Evolutionary conservation across 1,140 invertebrate genomes (phyloP), one percentile per base, ranked within the genome.

Genomic region (Brachionus koreanus): DNA sequence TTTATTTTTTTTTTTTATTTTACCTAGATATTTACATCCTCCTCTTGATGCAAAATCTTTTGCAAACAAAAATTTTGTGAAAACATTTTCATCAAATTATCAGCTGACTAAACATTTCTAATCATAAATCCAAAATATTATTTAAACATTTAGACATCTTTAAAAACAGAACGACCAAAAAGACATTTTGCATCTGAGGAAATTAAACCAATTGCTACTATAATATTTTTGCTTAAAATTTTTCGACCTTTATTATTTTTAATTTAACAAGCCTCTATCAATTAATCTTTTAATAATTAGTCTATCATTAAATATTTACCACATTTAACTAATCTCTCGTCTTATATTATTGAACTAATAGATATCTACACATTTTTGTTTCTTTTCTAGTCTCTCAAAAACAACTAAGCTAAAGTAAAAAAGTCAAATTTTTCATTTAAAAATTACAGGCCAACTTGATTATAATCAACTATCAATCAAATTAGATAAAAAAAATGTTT

Each of bases 351-450:
- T 16, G 35, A 69, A 35, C n/a, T 39, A 37, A 42, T 69, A 23
- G 65, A 69, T 39, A 35, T 19, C 5, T 69, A 39, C 39, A 16
- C 37, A 69, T 37, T 39, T 69, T 23, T 69, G 33, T 69, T 42
- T 16, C 6, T 16, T 57, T 69, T 10, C 37, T 69, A 33, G 16
- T n/a, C 7, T 37, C 65, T n/a, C 16, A n/a, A 69, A 65, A 35
- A n/a, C 25, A 65, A 33, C 63, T 65, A 65, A 65, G 33, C n/a
- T 13, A 9, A 2, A n/a, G 23, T 1, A 6, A 5, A 69, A 69
- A 69, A 69, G 65, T 69, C 65, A 69, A 69, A 39, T 69, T 69
- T 69, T 69, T 69, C 29, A 23, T 69, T 69, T 69, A 69, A 69
- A 69, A 69, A 69, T 69, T 69, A 69, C 35, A 4, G 6, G n/a